A percentile compares a stretch with the other conserved stretches of the same genome.
Conservation (phyloP, 2,888 invertebrate species). For the Herminia tarsipennalis region DNA sequence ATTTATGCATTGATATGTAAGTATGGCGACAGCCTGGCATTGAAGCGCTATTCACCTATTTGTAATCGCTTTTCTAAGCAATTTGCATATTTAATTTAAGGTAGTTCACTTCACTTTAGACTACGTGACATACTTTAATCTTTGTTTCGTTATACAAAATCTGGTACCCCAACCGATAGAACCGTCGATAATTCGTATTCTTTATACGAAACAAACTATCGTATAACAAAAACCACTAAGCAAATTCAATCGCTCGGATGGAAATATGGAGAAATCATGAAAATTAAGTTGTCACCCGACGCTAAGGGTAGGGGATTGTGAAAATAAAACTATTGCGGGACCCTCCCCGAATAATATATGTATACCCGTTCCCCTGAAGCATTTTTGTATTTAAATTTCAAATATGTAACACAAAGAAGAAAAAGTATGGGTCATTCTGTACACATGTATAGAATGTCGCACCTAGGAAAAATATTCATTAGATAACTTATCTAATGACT, state of each 20-base stretch:
- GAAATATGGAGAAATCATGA: constrained; percentile 61
- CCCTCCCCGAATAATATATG: constrained; percentile 53
- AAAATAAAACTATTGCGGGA: constrained; percentile 53
- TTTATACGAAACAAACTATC: constrained; percentile 37
- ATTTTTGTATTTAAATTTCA: constrained; percentile 38
- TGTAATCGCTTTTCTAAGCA: too few species aligned
- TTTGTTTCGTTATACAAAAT: constrained; percentile 1
- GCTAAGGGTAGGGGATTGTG: constrained; percentile 41
- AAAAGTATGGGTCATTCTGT: not conserved
- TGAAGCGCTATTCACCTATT: too few species aligned
- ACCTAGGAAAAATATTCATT: too few species aligned
- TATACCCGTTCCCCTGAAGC: constrained; percentile 46
- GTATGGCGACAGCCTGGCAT: too few species aligned
- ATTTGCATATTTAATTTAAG: not conserved
- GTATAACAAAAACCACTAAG: constrained; percentile 34
- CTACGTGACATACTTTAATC: too few species aligned
- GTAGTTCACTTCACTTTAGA: not conserved
- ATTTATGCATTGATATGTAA: too few species aligned
- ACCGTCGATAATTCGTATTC: constrained; percentile 26
- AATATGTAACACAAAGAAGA: constrained; percentile 4
- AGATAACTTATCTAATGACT: too few species aligned
- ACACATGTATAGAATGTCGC: too few species aligned
- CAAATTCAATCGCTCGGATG: constrained; percentile 52
- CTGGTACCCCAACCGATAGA: constrained; percentile 11
- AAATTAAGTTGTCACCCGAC: constrained; percentile 58